Base-by-base conservation (phyloP, 2,797 vertebrate species). In the Apogon hyalosoma region DNA sequence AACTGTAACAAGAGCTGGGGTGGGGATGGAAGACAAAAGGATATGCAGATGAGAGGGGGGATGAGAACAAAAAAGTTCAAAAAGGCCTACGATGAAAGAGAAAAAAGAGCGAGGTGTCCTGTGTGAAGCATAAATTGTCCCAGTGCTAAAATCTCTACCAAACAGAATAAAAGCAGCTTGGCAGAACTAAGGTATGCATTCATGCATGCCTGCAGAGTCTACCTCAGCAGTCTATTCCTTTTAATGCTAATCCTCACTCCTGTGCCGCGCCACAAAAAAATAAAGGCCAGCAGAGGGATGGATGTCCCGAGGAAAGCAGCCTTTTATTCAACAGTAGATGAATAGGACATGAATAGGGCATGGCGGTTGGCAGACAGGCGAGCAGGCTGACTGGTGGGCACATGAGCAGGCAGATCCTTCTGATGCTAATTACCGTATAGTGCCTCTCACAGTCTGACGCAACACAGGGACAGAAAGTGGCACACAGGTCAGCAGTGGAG, bases 401-500 rank as follows among this genome's bases (percentile, higher is more conserved):
- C 82, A 83, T 64, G 82, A 83, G 80, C 87, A 73, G 57, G 58
- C 73, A 73, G 51, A 63, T 81, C 67, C 82, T 82, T 85, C 87
- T 90, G 85, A 90, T 73, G 88, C 79, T 90, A 89, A 92, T 92
- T 88, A 88, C 80, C 79, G 73, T 68, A 82, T 46, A 52, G 73
- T 11, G 73, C 79, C 57, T 83, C 73, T 54, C 65, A 0, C 8
- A 57, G 72, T 47, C 71, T 91, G 90, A 92, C 50, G 89, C 76
- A 89, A 91, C 56, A 9, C 14, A 4, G 75, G 57, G 88, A 89
- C 86, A 90, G 78, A 88, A 55, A 83, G 58, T 9, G 6, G 49
- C 6, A 7, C 56, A 61, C 50, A 28, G 82, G 84, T 86, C 83
- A 71, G 80, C 72, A 21, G 2, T 6, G 55, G 24, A 21, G 4